phyloP scores from a whole-genome alignment of 2,888 invertebrate species.

The Cantharis flavilabris region DNA sequence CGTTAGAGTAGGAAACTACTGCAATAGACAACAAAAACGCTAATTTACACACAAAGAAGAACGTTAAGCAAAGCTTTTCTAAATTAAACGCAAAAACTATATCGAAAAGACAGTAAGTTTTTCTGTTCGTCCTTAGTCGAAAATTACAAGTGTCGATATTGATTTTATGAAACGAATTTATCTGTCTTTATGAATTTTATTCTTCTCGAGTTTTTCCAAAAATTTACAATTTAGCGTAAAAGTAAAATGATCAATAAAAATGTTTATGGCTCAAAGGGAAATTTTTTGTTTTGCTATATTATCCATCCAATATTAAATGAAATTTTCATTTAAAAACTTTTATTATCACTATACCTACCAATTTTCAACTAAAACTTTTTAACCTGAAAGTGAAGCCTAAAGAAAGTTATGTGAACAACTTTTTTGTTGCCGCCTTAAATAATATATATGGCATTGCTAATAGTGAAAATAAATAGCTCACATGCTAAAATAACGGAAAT shows the following conservation, averaged over 20 bases:
- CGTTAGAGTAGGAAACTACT: background rate
- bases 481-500: background rate
- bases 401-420: slow-evolving; percentile 9
- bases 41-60: background rate
- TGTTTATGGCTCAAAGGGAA: background rate
- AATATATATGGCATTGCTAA: slow-evolving; percentile 6
- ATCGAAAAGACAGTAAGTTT: background rate
- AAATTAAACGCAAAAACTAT: background rate
- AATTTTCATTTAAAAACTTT: slow-evolving; percentile 1
- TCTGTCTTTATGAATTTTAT: background rate
- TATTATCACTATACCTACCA: slow-evolving; percentile 1
- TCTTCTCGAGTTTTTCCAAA: background rate
- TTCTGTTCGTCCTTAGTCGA: background rate
- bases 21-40: background rate
- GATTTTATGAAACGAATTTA: background rate
- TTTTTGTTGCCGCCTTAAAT: slow-evolving; percentile 6
- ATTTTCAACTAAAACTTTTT: slow-evolving; percentile 5
- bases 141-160: background rate
- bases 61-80: background rate
- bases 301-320: background rate
- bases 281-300: background rate
- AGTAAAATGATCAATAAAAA: background rate
- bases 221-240: background rate
- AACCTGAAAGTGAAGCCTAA: slow-evolving; percentile 6
- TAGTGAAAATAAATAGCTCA: background rate